Evolutionary conservation across 1,140 invertebrate species (phyloP), one percentile per base, ranked within the genome.

Genomic region (Drosophila oshimai): DNA sequence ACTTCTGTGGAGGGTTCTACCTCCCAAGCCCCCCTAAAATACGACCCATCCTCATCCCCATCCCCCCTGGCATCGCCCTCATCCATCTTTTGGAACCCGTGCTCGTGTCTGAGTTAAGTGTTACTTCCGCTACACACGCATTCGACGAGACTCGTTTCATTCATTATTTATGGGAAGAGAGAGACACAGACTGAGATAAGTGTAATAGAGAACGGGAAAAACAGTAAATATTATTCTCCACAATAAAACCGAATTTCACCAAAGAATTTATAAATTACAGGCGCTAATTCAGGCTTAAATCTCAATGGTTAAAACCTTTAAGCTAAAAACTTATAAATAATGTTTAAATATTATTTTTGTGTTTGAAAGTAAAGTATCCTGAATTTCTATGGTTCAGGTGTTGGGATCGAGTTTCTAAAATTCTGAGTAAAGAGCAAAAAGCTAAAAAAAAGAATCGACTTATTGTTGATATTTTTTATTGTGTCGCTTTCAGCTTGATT

Each of bases 101-200:
- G 44, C 62, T 67, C 60, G 64, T 80, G 76, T 80, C 61, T 80
- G 65, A 80, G 76, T 80, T 80, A 80, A 80, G 76, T 80, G 76
- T 80, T 80, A 80, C 76, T 80, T 80, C 76, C 76, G 76, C 76
- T 65, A 55, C 57, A 79, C 71, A 80, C 76, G 60, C 75, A 62
- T 39, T 62, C 51, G 60, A 44, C 42, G 44, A 51, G 51, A 64
- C 73, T 58, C 26, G 47, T 49, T 58, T 49, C 51, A 74, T 74
- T 74, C 72, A 75, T 75, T 75, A 75, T 75, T 69, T 74, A 74
- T 51, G 41, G 34, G 26, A 49, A 39, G 49, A 24, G 22, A 42
- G 12, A 64, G 17, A n/a, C 36, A n/a, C 33, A 24, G 46, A 57
- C 5, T n/a, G n/a, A n/a, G n/a, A n/a, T n/a, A n/a, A 57, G 39